phyloP scores from a whole-genome alignment of 2,797 vertebrate genomes.

The Sebastes steindachneri region DNA sequence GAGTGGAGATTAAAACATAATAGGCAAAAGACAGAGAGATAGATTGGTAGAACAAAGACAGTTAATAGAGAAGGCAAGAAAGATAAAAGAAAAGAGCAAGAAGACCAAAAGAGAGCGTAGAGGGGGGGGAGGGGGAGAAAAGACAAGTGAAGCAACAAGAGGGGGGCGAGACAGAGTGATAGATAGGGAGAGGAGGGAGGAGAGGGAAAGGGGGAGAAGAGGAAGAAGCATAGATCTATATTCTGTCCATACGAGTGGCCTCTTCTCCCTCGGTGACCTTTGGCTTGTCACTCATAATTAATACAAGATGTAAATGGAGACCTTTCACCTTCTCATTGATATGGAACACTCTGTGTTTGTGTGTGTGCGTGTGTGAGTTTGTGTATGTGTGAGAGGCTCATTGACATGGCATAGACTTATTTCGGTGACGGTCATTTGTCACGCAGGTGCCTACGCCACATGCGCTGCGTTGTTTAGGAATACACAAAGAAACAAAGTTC shows the following conservation, averaged over 20 bases:
- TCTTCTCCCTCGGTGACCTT: constrained; percentile 82
- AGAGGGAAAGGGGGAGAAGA: constrained; percentile 39
- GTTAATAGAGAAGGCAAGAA: not conserved
- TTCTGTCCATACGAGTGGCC: constrained; percentile 79
- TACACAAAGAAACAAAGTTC: constrained; percentile 41
- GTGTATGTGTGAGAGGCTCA: constrained; percentile 60
- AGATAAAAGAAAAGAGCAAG: constrained; percentile 1
- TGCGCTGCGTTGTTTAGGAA: constrained; percentile 38
- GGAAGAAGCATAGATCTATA: constrained; percentile 78
- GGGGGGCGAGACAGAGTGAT: constrained; percentile 58
- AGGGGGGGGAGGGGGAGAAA: not conserved
- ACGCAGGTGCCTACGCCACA: constrained; percentile 53
- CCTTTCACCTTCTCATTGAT: constrained; percentile 87
- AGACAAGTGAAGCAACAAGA: constrained; percentile 31
- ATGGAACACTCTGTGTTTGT: constrained; percentile 78
- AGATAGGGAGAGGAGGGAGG: constrained; percentile 52
- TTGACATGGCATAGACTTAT: constrained; percentile 80
- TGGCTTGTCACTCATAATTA: constrained; percentile 87
- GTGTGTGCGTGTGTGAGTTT: constrained; percentile 36
- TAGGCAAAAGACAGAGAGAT: not conserved
- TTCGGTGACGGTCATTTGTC: constrained; percentile 78
- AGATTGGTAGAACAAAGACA: not conserved
- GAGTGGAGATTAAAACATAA: not conserved
- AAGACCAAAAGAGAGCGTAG: not conserved
- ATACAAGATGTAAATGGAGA: constrained; percentile 88